Base-by-base conservation (phyloP, 2,797 vertebrate genomes). In the Oreochromis mossambicus region DNA sequence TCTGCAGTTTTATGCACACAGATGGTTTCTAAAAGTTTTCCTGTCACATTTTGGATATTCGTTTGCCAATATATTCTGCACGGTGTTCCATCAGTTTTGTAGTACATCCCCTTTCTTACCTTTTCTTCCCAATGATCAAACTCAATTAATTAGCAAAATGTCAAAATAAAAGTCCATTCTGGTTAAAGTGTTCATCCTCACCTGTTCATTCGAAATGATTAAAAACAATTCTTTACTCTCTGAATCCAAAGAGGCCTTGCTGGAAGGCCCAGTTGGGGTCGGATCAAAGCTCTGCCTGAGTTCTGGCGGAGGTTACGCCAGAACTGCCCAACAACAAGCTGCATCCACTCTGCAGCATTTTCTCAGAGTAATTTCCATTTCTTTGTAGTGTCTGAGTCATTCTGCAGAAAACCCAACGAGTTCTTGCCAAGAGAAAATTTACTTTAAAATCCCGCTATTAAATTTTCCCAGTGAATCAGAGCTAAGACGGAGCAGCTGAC, bases 401-500 rank as follows among this genome's bases (percentile, higher is more conserved):
- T 14, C 4, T 80, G 51, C 61, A 77, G 54, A 66, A 81, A 86
- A 83, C 86, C 89, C 86, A 86, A 77, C 15, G 38, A 77, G 14
- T 73, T 77, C 77, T 79, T 88, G 88, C 90, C 88, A 92, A 82
- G 58, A 81, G 68, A 88, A 92, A 86, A 90, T 83, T 26, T 70
- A 84, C 80, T 88, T 86, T 29, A 85, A 88, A 88, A 81, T 87
- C 32, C 78, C 26, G 36, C 48, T 43, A 56, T 89, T 85, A 61
- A 79, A 86, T 84, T 90, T 93, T 68, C 76, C 79, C 66, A 54
- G 26, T 86, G 68, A 91, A 85, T 89, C 88, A 79, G 46, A 85
- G 81, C 84, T 82, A 29, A 86, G 77, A 83, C 75, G 86, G 73
- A 85, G 83, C 87, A 92, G 92, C 88, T 92, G 91, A 92, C 80